These are phyloP conservation scores for Danionella dracula DNA, from an alignment of 2,797 vertebrate genomes.

Conservation along the genomic window DNA sequence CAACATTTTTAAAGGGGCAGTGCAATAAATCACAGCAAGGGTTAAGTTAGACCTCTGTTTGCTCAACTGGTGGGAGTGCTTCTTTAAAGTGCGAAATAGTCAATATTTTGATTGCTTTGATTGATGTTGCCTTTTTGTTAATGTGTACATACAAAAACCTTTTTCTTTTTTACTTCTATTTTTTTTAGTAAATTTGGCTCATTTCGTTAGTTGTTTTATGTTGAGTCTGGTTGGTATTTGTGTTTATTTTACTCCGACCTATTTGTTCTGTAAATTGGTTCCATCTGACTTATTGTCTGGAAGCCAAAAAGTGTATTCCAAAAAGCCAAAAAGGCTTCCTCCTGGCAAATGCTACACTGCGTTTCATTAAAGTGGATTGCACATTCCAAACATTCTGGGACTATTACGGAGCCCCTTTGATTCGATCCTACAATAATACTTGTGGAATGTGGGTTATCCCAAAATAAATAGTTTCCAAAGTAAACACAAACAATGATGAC, in stretches of 20 bases:
- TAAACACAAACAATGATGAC: too few relatives aligned
- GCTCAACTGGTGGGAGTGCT: neutral
- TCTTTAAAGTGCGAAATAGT: too few relatives aligned
- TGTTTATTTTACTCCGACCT: neutral
- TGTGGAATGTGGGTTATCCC: constrained; percentile 9
- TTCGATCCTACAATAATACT: constrained; percentile 29
- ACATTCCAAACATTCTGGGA: constrained; percentile 33
- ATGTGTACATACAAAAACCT: too few relatives aligned
- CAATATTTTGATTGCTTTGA: too few relatives aligned
- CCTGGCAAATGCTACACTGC: constrained; percentile 28
- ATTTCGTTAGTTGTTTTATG: too few relatives aligned
- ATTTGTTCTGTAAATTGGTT: neutral
- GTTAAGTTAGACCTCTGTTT: constrained; percentile 14
- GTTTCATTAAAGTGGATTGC: constrained; percentile 29
- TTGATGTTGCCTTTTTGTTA: too few relatives aligned
- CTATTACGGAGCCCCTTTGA: constrained; percentile 17
- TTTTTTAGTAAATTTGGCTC: too few relatives aligned
- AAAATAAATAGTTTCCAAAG: too few relatives aligned
- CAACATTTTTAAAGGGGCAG: neutral
- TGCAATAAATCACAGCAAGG: constrained; percentile 18
- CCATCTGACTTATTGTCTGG: neutral
- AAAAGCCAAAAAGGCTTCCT: too few relatives aligned
- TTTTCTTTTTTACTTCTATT: too few relatives aligned
- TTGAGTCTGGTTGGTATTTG: neutral
- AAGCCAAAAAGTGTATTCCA: too few relatives aligned